Evolutionary conservation across 2,113 vertebrate genomes (phyloP).

Genomic region (Excalfactoria chinensis): DNA sequence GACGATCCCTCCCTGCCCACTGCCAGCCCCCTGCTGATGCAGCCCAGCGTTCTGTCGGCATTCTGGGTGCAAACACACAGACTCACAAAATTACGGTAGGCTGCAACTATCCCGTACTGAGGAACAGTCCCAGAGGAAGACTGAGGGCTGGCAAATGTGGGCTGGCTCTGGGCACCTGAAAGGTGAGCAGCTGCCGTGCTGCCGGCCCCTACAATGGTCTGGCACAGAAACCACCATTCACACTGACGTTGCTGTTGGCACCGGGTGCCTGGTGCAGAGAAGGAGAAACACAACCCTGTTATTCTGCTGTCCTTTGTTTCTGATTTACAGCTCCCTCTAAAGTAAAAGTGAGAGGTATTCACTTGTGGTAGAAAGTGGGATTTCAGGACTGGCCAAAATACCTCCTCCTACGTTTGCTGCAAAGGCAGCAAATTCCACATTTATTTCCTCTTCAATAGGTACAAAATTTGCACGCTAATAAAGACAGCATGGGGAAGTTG

Average conservation of each 20-base stretch:
- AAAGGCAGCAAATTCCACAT: background rate
- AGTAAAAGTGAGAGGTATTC: slow-evolving; percentile 17
- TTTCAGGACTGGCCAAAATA: background rate
- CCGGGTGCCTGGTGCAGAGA: background rate
- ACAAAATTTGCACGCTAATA: background rate
- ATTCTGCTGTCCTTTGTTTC: slow-evolving; percentile 16
- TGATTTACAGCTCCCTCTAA: slow-evolving; percentile 20
- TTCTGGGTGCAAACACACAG: too few species aligned
- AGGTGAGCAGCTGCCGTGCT: accelerated
- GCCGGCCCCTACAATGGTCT: background rate
- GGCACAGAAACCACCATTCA: background rate
- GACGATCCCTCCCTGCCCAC: too few species aligned
- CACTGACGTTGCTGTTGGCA: slow-evolving; percentile 25
- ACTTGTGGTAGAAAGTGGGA: background rate
- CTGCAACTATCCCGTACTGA: too few species aligned
- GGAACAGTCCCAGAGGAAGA: background rate
- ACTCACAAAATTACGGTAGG: background rate
- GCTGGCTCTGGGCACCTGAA: background rate
- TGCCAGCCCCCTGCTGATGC: too few species aligned
- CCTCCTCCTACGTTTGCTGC: background rate
- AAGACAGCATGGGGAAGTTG: background rate
- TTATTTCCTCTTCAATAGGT: background rate
- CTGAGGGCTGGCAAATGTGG: background rate
- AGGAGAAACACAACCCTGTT: slow-evolving; percentile 36
- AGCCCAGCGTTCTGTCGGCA: too few species aligned